These are phyloP conservation scores for Saguinus imperator DNA, from an alignment of 2,113 vertebrate genomes.

Conservation along the genomic window DNA sequence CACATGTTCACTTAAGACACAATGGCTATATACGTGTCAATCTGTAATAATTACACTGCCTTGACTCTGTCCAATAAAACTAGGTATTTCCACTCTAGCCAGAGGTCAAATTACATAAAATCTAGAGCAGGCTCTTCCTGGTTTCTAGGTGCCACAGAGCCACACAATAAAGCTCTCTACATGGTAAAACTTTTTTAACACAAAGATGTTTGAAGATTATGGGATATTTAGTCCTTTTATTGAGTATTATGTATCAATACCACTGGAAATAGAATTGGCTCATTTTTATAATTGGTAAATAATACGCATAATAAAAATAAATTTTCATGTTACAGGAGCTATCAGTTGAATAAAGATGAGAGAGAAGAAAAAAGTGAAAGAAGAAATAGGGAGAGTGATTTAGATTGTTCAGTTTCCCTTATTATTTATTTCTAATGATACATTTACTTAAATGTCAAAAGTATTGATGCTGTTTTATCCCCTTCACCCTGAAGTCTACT, in stretches of 20 bases:
- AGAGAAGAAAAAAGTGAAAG: not conserved
- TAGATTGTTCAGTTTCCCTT: not conserved
- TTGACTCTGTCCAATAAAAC: not conserved
- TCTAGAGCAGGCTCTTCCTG: not conserved
- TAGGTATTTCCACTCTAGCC: not conserved
- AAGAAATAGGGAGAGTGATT: not conserved
- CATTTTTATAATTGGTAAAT: not conserved
- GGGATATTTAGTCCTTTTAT: not conserved
- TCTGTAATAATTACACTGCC: not conserved
- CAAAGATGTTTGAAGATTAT: not conserved
- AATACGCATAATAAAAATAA: not conserved
- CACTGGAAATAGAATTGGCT: not conserved
- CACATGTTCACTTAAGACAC: not conserved
- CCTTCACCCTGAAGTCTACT: not conserved
- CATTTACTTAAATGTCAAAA: not conserved
- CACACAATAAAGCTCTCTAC: not conserved
- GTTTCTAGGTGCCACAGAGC: not conserved
- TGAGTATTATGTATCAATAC: not conserved
- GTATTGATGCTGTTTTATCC: not conserved
- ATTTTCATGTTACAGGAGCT: not conserved
- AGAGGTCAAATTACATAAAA: not conserved
- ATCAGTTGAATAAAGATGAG: not conserved
- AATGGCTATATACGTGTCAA: not conserved
- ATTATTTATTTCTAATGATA: not conserved
- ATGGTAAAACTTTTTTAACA: not conserved